Base-by-base conservation (phyloP, 2,113 vertebrate species). In the Brachionichthys hirsutus region DNA sequence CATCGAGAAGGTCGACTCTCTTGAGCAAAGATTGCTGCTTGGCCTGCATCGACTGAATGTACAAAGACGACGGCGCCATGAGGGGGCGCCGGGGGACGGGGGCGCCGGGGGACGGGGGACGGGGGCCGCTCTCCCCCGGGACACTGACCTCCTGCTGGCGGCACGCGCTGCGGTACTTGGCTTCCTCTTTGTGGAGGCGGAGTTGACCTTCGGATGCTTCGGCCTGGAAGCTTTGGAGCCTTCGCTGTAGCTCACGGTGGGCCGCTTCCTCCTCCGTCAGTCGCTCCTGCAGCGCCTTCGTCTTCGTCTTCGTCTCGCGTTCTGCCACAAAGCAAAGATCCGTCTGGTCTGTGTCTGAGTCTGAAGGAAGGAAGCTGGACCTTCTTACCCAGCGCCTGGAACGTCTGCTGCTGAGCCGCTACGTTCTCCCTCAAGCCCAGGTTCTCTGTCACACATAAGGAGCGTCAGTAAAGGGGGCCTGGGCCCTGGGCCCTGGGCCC, bases 131-230 rank as follows among this genome's bases (percentile, higher is more conserved):
- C n/a, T 46, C 44, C 36, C 14, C 17, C 36, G 24, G 42, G 45
- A 55, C 48, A 61, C 88, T 59, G 70, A 96, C 96, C 95, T 98
- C 93, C 73, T 94, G 89, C 2, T 95, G 93, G 54, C 83, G 91
- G 69, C 89, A 81, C 20, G 92, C 73, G 54, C 92, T 97, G 20
- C 90, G 85, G 7, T 92, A 93, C 2, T 89, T 93, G 75, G 91
- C 93, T 10, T 78, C 92, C 84, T 98, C 95, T 75, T 95, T 98
- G 73, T 94, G 88, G 46, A 98, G 82, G 55, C 90, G 87, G 0
- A 77, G 57, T 36, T 77, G 88, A 71, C 77, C 89, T 82, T 82
- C 70, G 24, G 77, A 82, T 38, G 96, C 87, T 70, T 94, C 85
- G 62, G 76, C 71, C 2, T 77, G 83, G 17, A 95, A 78, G 20